Conservation (phyloP, 2,888 invertebrate species). For the Seira musarum region DNA sequence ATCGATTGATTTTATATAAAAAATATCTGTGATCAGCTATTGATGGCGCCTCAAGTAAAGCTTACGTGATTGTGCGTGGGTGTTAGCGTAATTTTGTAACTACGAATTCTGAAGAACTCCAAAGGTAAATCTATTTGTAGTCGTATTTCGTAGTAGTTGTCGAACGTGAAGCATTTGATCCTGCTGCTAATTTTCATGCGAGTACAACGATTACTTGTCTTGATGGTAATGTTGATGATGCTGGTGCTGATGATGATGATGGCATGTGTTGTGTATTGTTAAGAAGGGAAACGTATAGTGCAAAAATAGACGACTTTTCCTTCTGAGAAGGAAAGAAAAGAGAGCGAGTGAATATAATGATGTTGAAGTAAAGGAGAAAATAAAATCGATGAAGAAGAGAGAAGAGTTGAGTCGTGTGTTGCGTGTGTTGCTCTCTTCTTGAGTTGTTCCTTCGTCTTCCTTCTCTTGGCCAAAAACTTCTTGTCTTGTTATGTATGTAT, state of each 20-base stretch:
- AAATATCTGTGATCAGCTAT: too few relatives aligned
- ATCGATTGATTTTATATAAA: too few relatives aligned
- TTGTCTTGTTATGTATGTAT: constrained; percentile 20
- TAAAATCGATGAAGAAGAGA: constrained; percentile 70
- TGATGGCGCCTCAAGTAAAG: too few relatives aligned
- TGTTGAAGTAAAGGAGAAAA: constrained; percentile 58
- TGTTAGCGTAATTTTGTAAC: constrained; percentile 6
- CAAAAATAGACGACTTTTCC: constrained; percentile 28
- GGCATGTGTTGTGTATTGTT: constrained; percentile 60
- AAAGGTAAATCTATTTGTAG: too few relatives aligned
- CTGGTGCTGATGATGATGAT: constrained; percentile 38
- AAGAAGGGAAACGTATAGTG: constrained; percentile 32
- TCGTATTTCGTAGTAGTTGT: too few relatives aligned
- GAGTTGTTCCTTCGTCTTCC: constrained; percentile 23
- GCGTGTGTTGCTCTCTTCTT: constrained; percentile 33
- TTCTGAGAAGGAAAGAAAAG: constrained; percentile 25
- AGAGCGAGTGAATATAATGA: constrained; percentile 30
- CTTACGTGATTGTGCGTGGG: neutral
- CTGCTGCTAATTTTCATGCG: neutral
- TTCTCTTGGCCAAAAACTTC: constrained; percentile 43
- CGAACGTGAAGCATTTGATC: too few relatives aligned
- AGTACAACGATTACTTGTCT: neutral
- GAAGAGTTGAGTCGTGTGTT: constrained; percentile 61
- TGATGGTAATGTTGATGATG: constrained; percentile 33
- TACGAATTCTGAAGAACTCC: too few relatives aligned